Conservation (phyloP, 2,888 invertebrate species). For the Achlya flavicornis region DNA sequence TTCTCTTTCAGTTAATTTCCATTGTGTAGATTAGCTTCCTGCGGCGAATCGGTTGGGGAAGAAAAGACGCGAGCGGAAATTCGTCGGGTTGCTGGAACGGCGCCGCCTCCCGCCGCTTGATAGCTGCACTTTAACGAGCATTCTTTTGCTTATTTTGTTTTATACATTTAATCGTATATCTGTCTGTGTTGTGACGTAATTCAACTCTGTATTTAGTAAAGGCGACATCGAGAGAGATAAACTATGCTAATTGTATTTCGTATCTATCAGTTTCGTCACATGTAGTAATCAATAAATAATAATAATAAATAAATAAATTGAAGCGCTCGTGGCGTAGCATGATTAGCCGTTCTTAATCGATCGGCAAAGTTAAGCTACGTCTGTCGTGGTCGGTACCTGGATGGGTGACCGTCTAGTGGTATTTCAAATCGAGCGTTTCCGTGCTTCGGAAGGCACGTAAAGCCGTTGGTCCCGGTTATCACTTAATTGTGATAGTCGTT, state of each 20-base stretch:
- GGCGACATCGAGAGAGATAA: neutral
- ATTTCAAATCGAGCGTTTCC: too few relatives aligned
- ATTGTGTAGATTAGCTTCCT: constrained; percentile 68
- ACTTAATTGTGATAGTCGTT: too few relatives aligned
- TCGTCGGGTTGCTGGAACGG: constrained; percentile 45
- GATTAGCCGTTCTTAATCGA: too few relatives aligned
- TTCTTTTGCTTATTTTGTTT: constrained; percentile 48
- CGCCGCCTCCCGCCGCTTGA: constrained; percentile 47
- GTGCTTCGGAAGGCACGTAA: too few relatives aligned
- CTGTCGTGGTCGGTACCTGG: too few relatives aligned
- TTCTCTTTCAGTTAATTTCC: constrained; percentile 54
- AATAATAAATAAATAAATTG: too few relatives aligned
- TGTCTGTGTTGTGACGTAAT: neutral
- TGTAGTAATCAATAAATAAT: neutral
- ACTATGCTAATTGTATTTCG: neutral
- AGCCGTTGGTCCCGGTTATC: too few relatives aligned
- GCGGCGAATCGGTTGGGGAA: constrained; percentile 48
- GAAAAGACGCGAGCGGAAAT: constrained; percentile 56
- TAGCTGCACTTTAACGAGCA: constrained; percentile 43
- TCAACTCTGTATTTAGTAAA: neutral
- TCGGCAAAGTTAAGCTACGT: too few relatives aligned
- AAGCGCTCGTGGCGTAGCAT: too few relatives aligned
- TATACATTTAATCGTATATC: constrained; percentile 33
- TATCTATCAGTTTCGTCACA: neutral
- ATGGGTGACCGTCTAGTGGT: too few relatives aligned